Evolutionary conservation across 1,140 invertebrate genomes (phyloP), one percentile per base, ranked within the genome.

Genomic region (Metopolophium dirhodum): DNA sequence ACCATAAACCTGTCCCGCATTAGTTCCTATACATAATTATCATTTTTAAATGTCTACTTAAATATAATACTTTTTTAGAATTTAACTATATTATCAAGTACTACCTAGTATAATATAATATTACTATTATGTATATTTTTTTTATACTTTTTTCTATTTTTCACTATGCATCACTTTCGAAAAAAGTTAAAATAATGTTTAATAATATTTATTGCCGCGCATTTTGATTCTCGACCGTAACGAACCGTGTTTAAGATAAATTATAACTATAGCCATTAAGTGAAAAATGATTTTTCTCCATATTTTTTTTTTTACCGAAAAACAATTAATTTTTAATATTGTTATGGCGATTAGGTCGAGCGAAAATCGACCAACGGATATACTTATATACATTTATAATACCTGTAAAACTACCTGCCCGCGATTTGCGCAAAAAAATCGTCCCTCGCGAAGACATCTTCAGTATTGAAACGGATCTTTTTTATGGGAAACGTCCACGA

Each of bases 121-220:
- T 68, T 89, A 89, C 37, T 89, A 88, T 35, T n/a, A 35, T 90
- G 54, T 90, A 90, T 30, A 90, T 49, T 89, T 90, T 89, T 89
- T 54, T 89, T 89, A 54, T 57, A 57, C 20, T 88, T 54, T 57
- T 90, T 90, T 68, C 54, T 68, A 68, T 68, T 68, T 90, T 90
- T 61, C 88, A 90, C 88, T 57, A 30, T 35, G 51, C 88, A 41
- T 57, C 37, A 57, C 37, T 57, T 90, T 41, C 30, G 35, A 54
- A 61, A 68, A 41, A 90, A 14, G 57, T 90, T 61, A 68, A 51
- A 88, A 61, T 45, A 30, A 41, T 61, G 23, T 61, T 77, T 77
- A 77, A 68, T 61, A 68, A 68, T 61, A 49, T 61, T 23, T 68
- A 90, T 14, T 14, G 68, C 45, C 54, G 89, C 11, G 89, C n/a